Percentiles rank a stretch among this genome's conserved stretches.
These are phyloP conservation scores for Drosophila nikananu DNA, from an alignment of 1,140 invertebrate species.

Conservation along the genomic window DNA sequence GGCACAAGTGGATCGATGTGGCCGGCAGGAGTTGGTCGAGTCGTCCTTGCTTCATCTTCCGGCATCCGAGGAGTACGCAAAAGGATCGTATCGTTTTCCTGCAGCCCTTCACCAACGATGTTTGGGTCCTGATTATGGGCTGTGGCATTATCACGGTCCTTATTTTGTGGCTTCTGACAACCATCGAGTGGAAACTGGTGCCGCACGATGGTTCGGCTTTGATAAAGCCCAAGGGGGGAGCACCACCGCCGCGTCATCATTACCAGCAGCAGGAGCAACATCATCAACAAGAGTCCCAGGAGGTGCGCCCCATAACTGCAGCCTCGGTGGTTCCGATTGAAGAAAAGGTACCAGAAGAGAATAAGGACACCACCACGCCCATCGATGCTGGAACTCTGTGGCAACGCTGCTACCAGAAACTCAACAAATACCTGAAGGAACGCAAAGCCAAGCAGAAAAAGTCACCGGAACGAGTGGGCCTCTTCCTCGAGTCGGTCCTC, in stretches of 20 bases:
- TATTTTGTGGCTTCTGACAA: constrained; percentile 76
- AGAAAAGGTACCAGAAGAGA: background rate
- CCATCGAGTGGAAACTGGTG: constrained; percentile 68
- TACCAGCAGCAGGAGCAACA: constrained; percentile 24
- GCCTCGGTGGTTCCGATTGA: constrained; percentile 4
- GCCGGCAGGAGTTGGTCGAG: constrained; percentile 87
- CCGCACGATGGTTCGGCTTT: constrained; percentile 65
- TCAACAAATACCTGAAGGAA: constrained; percentile 45
- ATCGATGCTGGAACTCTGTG: constrained; percentile 35
- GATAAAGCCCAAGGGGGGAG: constrained; percentile 71
- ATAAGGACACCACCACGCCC: background rate
- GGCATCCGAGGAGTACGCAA: constrained; percentile 88
- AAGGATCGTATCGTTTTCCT: constrained; percentile 88
- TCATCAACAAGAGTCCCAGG: constrained; percentile 14
- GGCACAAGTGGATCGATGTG: constrained; percentile 87
- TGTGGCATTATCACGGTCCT: constrained; percentile 74
- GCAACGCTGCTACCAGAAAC: constrained; percentile 48
- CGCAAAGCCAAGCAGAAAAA: constrained; percentile 25
- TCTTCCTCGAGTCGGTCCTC: constrained; percentile 81
- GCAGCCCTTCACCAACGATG: constrained; percentile 86
- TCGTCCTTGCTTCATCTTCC: constrained; percentile 87
- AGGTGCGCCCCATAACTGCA: constrained; percentile 25
- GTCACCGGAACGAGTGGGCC: constrained; percentile 53
- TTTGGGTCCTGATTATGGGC: constrained; percentile 86
- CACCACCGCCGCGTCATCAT: constrained; percentile 29